Evolutionary conservation across 2,888 invertebrate genomes (phyloP).

Genomic region (Serripes groenlandicus): DNA sequence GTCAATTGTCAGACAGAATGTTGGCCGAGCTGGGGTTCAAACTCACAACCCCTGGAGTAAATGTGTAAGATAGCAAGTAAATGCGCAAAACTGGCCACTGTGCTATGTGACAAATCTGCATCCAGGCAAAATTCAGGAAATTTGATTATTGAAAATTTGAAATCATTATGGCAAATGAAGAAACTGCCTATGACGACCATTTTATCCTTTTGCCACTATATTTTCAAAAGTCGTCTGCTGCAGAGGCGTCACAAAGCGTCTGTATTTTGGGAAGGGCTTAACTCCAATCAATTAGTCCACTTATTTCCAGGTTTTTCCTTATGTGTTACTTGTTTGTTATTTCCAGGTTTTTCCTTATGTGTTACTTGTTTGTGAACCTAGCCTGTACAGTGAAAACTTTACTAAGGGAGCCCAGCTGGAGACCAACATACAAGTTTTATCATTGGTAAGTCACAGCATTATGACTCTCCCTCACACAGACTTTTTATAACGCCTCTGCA

Average conservation of each 20-base stretch:
- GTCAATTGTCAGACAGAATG: no score
- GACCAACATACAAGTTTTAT: constrained; percentile 98
- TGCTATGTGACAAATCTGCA: no score
- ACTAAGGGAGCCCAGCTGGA: constrained; percentile 97
- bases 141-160: constrained; percentile 68
- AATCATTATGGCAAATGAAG: background rate
- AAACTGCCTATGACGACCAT: background rate
- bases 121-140: no score
- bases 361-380: constrained; percentile 99
- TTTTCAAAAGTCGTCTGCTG: background rate
- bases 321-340: constrained; percentile 99
- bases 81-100: no score
- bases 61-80: no score
- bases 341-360: constrained; percentile 98
- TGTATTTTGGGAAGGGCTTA: no score
- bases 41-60: no score
- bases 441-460: constrained; percentile 92
- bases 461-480: no score
- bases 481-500: no score
- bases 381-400: constrained; percentile 99
- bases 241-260: no score
- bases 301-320: constrained; percentile 95
- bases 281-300: no score
- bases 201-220: background rate
- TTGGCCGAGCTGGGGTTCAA: no score